These are phyloP conservation scores for Troides helena DNA, from an alignment of 2,888 invertebrate genomes.

Conservation along the genomic window DNA sequence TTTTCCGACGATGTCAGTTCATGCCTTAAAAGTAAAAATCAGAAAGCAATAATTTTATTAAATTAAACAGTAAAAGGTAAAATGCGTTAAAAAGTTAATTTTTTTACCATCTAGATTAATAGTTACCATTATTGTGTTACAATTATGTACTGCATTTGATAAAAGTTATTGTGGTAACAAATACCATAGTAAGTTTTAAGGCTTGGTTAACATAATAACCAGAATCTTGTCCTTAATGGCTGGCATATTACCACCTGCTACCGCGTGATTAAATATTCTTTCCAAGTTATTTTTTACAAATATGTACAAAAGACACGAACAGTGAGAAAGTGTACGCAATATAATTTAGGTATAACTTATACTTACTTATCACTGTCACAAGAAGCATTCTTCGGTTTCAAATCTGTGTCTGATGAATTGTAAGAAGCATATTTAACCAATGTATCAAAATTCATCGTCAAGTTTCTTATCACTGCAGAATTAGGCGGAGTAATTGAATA, in stretches of 20 bases:
- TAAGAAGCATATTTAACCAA: slow-evolving; percentile 33
- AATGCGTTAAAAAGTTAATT: too few species aligned
- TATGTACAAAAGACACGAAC: neutral
- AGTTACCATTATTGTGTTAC: too few species aligned
- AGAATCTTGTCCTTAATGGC: too few species aligned
- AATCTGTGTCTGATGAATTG: slow-evolving; percentile 38
- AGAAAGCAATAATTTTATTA: neutral
- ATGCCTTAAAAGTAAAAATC: slow-evolving; percentile 8
- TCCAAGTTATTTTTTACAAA: neutral
- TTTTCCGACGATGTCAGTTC: slow-evolving; percentile 1
- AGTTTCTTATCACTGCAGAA: slow-evolving; percentile 49
- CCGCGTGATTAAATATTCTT: neutral
- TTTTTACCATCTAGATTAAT: too few species aligned
- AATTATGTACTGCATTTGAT: too few species aligned
- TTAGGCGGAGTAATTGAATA: slow-evolving; percentile 44
- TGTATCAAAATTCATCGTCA: slow-evolving; percentile 28
- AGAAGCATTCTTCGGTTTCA: slow-evolving; percentile 32
- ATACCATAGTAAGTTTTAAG: too few species aligned
- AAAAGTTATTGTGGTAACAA: too few species aligned
- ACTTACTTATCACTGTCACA: slow-evolving; percentile 23
- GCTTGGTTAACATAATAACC: too few species aligned
- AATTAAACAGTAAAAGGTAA: neutral
- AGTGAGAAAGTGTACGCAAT: slow-evolving; percentile 10
- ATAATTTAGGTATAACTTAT: neutral
- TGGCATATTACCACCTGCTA: too few species aligned